Conservation (phyloP, 2,113 vertebrate species). For the Ranitomeya variabilis region DNA sequence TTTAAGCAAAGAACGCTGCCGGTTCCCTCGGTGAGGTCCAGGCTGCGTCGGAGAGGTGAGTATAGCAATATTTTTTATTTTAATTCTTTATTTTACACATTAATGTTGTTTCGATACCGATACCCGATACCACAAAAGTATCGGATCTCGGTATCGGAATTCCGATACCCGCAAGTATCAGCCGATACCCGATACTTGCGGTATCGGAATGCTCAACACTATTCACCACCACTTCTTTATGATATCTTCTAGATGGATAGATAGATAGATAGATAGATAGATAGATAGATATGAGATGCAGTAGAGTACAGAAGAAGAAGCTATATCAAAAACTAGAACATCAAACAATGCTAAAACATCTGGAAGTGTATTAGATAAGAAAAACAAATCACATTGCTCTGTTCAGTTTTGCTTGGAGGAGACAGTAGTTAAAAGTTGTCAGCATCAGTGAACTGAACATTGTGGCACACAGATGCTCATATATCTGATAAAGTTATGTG, state of each 20-base stretch:
- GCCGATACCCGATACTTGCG: no score
- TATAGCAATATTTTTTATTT: no score
- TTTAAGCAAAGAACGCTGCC: no score
- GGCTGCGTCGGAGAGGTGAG: no score
- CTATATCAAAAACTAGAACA: not conserved
- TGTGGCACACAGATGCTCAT: slow-evolving; percentile 40
- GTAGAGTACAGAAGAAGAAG: not conserved
- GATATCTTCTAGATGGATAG: not conserved
- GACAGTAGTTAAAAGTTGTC: slow-evolving; percentile 46
- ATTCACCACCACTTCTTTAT: not conserved
- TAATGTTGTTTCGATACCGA: no score
- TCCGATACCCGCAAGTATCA: no score
- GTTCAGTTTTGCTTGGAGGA: slow-evolving; percentile 16
- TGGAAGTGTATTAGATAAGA: not conserved
- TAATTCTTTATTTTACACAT: no score
- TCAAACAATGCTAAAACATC: not conserved
- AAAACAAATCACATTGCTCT: not conserved
- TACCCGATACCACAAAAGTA: no score
- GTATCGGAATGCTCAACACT: no score
- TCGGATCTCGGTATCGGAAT: no score
- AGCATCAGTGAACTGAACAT: slow-evolving; percentile 33
- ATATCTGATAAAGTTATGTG: slow-evolving; percentile 30
- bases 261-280: not conserved
- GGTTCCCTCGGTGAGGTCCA: no score
- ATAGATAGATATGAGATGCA: not conserved